Percentiles rank a stretch among this genome's conserved stretches.
Conservation (phyloP, 2,888 invertebrate species). For the Lordiphosa andalusiaca region DNA sequence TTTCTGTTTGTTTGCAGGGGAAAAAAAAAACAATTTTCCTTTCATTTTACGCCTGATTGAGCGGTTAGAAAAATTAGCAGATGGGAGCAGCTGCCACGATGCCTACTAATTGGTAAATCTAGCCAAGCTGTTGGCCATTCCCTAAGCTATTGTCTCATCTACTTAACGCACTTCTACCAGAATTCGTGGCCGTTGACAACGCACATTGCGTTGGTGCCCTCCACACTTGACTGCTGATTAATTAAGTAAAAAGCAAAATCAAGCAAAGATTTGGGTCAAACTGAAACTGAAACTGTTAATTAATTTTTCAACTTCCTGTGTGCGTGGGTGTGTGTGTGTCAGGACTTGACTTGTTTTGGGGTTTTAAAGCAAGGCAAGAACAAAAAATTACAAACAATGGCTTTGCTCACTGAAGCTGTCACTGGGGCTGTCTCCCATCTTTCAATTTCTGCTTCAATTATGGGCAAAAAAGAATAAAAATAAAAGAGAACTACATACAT, state of each 20-base stretch:
- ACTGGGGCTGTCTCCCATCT: slow-evolving; percentile 10
- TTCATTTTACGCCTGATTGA: slow-evolving; percentile 62
- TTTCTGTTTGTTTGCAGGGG: too few relatives aligned
- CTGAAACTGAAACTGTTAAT: slow-evolving; percentile 48
- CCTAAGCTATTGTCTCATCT: slow-evolving; percentile 3
- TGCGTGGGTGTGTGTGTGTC: slow-evolving; percentile 12
- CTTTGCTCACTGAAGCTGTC: slow-evolving; percentile 7
- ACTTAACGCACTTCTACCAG: neutral
- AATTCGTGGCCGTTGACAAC: slow-evolving; percentile 18
- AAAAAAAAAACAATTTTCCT: neutral
- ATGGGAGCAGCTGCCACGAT: slow-evolving; percentile 13
- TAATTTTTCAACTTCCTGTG: slow-evolving; percentile 45
- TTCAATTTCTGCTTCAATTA: slow-evolving; percentile 27
- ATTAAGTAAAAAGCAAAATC: slow-evolving; percentile 65
- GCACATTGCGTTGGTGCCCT: slow-evolving; percentile 12
- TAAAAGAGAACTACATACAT: slow-evolving; percentile 6
- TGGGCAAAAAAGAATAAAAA: slow-evolving; percentile 34
- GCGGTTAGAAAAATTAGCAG: slow-evolving; percentile 30
- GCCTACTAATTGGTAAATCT: slow-evolving; percentile 63
- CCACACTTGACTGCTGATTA: slow-evolving; percentile 67
- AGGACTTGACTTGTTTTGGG: neutral
- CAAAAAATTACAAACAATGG: slow-evolving; percentile 13
- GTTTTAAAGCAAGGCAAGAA: slow-evolving; percentile 36
- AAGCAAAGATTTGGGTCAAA: slow-evolving; percentile 56
- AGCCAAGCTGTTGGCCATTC: slow-evolving; percentile 38